Evolutionary conservation across 30 jellyfish, hydroid and myxozoan species (phyloP), one percentile per base, ranked within the genome.

Genomic region (Turritopsis rubra): DNA sequence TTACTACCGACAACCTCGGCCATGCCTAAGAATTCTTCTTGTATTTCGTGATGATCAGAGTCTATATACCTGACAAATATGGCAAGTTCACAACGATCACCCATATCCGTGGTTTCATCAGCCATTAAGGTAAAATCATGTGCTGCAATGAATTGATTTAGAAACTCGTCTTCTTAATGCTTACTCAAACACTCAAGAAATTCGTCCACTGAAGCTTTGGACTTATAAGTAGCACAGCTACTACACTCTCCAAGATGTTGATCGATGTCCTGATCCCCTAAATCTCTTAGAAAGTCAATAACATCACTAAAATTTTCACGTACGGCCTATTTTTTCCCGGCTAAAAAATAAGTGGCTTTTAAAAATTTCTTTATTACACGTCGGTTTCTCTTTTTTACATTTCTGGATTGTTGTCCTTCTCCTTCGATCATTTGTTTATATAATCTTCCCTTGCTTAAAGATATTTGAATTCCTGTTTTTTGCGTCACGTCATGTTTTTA

Each of bases 41-140:
- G 30, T 21, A 68, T 26, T 68, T 68, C 30, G 77, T 68, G 28
- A 26, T 16, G 28, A 68, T 68, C 77, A 26, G 77, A 68, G 30
- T 68, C 30, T 8, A 68, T 26, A 21, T 21, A 21, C 16, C 77
- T 68, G 16, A 68, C 77, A 16, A 68, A 68, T 68, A 68, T 68
- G 5, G 77, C 28, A 21, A 68, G 30, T 26, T 68, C 77, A 16
- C 77, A 68, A 21, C 77, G 30, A 68, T 68, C 77, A 68, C 77
- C 77, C 77, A 68, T 68, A 68, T 68, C 77, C 30, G 77, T 68
- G 28, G 77, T 68, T 26, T 68, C 77, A 68, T 68, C 30, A 21
- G 77, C 77, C 77, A 68, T 68, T 26, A 68, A 68, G 16, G 28
- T 68, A 68, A 68, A 68, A 26, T 68, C 77, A 16, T 26, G 77